Evolutionary conservation across 2,797 vertebrate species (phyloP).

Genomic region (Loris lydekkerianus): DNA sequence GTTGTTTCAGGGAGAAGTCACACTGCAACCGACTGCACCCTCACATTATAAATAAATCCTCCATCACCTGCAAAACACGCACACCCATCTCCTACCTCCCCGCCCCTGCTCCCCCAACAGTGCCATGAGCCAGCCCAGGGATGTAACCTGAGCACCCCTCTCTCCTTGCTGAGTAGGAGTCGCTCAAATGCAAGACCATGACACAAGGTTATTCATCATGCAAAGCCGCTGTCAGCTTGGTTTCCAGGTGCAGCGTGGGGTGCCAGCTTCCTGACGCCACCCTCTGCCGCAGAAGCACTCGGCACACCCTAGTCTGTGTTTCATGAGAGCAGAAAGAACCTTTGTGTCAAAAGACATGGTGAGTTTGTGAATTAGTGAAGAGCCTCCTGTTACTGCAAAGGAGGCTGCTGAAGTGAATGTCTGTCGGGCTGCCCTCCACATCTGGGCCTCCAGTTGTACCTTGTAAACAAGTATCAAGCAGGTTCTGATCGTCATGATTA

Average conservation of each 20-base stretch:
- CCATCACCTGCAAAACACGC: not conserved
- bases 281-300: not conserved
- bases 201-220: not conserved
- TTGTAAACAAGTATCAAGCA: not conserved
- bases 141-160: not conserved
- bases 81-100: not conserved
- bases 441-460: not conserved
- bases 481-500: not conserved
- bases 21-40: not conserved
- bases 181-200: not conserved
- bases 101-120: not conserved
- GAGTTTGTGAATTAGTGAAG: not conserved
- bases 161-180: not conserved
- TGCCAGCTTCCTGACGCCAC: not conserved
- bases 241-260: not conserved
- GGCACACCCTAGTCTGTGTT: accelerated
- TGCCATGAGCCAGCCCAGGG: not conserved
- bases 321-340: not conserved
- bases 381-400: not conserved
- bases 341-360: accelerated
- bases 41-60: constrained; percentile 14
- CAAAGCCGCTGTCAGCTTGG: not conserved
- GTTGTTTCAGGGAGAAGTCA: not conserved
- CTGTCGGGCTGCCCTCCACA: not conserved
- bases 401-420: not conserved